phyloP scores from a whole-genome alignment of 2,888 invertebrate genomes.

The Lasioglossum zephyrum region DNA sequence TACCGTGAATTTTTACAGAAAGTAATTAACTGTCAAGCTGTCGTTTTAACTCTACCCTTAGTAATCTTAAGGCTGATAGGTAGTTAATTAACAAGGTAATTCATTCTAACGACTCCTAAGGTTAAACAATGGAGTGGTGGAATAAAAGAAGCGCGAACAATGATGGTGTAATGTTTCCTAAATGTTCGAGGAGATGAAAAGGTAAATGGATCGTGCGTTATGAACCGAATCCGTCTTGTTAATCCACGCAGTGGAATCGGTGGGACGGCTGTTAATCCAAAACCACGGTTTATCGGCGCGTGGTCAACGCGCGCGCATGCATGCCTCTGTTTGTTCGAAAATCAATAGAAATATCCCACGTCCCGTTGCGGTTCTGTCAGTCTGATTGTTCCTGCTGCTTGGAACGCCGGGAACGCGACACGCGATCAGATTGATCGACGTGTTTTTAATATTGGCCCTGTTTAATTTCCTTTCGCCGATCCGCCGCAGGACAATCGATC shows the following conservation, averaged over 20 bases:
- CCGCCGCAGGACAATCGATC: slow-evolving; percentile 7
- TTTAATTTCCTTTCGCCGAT: slow-evolving; percentile 47
- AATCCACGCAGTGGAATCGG: background rate
- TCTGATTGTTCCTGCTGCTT: slow-evolving; percentile 37
- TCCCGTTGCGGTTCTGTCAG: slow-evolving; percentile 39
- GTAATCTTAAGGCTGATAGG: too few species aligned
- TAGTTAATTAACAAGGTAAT: too few species aligned
- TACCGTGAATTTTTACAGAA: too few species aligned
- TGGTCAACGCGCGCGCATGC: slow-evolving; percentile 16
- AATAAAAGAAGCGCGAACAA: background rate
- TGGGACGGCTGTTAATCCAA: slow-evolving; percentile 11
- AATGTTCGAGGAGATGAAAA: background rate
- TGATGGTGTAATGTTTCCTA: background rate
- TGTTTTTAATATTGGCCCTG: slow-evolving; percentile 45
- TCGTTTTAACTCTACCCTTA: too few species aligned
- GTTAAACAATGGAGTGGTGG: too few species aligned
- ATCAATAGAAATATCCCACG: slow-evolving; percentile 47
- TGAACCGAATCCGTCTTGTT: background rate
- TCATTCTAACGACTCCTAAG: too few species aligned
- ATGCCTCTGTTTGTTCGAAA: slow-evolving; percentile 32
- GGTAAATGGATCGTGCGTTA: background rate
- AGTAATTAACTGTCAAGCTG: too few species aligned
- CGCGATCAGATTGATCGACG: slow-evolving; percentile 41
- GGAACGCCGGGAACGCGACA: slow-evolving; percentile 16
- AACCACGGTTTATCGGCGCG: slow-evolving; percentile 23